Evolutionary conservation across 2,797 vertebrate genomes (phyloP).

Genomic region (Tinamus major): DNA sequence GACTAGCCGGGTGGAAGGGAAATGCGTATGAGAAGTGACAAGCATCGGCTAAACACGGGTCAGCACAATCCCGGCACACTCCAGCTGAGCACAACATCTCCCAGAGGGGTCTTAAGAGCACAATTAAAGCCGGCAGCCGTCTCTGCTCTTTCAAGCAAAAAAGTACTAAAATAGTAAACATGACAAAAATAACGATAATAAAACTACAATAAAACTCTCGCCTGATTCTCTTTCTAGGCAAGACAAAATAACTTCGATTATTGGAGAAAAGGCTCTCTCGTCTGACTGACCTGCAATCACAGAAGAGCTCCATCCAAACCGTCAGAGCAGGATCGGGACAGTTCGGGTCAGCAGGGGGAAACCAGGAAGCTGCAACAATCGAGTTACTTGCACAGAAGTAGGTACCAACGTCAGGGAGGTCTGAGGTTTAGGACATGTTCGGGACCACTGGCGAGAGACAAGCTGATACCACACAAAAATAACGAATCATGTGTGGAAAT

Average conservation of each 20-base stretch:
- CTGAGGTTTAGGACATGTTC: not conserved
- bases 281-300: not conserved
- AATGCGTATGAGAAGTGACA: constrained; percentile 46
- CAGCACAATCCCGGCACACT: constrained; percentile 11
- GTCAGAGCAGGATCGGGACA: not conserved
- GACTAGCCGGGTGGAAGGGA: not conserved
- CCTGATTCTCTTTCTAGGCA: not conserved
- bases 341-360: rapidly evolving
- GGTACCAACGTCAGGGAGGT: not conserved
- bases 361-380: not conserved
- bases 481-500: not conserved
- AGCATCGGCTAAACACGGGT: constrained; percentile 34
- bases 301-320: not conserved
- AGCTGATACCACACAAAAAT: not conserved
- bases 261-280: not conserved
- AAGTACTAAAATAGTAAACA: rapidly evolving
- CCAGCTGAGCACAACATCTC: constrained; percentile 16
- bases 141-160: not conserved
- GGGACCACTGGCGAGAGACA: rapidly evolving
- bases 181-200: too few species aligned
- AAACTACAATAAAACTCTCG: not conserved
- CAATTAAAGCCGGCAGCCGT: constrained; percentile 6
- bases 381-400: not conserved
- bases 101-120: constrained; percentile 33
- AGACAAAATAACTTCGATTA: not conserved